Evolutionary conservation across 2,113 vertebrate species (phyloP), one percentile per base, ranked within the genome.

Genomic region (Brachyhypopomus occidentalis): DNA sequence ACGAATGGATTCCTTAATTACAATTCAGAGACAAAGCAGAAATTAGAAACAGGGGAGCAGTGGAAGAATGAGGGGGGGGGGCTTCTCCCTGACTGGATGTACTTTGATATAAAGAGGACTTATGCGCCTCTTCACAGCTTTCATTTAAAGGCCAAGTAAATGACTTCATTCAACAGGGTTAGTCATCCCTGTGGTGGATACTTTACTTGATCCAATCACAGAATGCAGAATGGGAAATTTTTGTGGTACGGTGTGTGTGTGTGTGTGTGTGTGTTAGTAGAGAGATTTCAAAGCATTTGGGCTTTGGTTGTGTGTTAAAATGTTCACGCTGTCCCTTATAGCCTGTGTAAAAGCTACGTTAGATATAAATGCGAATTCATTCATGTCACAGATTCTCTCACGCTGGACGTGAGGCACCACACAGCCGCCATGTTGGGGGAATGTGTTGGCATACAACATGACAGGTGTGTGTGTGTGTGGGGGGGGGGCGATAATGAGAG

Each of bases 1-100:
- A 59, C 25, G 59, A 83, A 83, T 56, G 72, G 72, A 85, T 83
- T 79, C 80, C 59, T 83, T 83, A 85, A 85, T 83, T 83, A 83
- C 81, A 83, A 83, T 23, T 83, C 73, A 76, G 52, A 73, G 77
- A 67, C 64, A 56, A 76, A 76, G 71, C 34, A 83, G 52, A 66
- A 77, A 83, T 73, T 77, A 74, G 81, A 59, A 83, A 73, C 84
- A 83, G 52, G 80, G 81, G 84, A 82, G 64, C 22, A 70, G 27
- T 69, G 22, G 12, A 60, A 72, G 66, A 56, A 58, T 36, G 45
- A 22, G 41, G 27, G 19, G 45, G 22, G 36, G 45, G 8, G 48
- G n/a, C n/a, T 41, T 63, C 75, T 78, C 48, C 14, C 41, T 63
- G 45, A 82, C 48, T 67, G 77, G 30, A 73, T 56, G 58, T 75